Conservation (phyloP, 2,888 invertebrate genomes). For the Idaea aversata region DNA sequence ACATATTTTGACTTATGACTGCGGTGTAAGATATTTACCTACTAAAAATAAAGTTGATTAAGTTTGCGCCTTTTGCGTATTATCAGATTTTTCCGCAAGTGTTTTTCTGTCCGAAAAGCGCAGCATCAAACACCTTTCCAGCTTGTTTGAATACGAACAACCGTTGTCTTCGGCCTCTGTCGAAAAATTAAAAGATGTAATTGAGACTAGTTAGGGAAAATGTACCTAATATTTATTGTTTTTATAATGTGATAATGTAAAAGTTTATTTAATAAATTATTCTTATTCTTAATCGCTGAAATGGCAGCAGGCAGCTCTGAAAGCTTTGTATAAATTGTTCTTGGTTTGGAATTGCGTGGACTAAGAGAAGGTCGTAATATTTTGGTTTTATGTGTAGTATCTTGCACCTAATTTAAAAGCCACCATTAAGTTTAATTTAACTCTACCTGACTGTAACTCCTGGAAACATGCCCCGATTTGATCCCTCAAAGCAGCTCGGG, state of each 20-base stretch:
- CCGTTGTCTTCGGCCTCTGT: conserved; percentile 73
- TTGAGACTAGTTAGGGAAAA: no score
- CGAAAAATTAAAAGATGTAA: neutral
- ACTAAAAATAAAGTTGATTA: neutral
- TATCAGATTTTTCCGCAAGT: conserved; percentile 14
- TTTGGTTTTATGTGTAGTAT: no score
- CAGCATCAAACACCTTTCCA: conserved; percentile 70
- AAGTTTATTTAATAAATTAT: no score
- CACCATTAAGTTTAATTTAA: neutral
- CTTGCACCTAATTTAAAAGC: neutral
- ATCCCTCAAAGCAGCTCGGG: conserved; percentile 55
- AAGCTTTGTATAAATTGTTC: no score
- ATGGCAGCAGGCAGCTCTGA: no score
- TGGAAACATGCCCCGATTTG: conserved; percentile 70
- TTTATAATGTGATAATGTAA: no score
- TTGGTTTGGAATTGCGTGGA: no score
- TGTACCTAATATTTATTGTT: no score
- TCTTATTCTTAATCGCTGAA: no score
- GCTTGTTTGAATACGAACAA: conserved; percentile 71
- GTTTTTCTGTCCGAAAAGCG: conserved; percentile 60
- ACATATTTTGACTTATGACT: neutral
- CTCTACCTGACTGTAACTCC: conserved; percentile 64
- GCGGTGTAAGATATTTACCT: neutral
- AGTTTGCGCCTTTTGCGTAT: conserved; percentile 15
- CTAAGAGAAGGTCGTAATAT: neutral